These are phyloP conservation scores for Ips nitidus DNA, from an alignment of 1,140 invertebrate species.

Conservation along the genomic window DNA sequence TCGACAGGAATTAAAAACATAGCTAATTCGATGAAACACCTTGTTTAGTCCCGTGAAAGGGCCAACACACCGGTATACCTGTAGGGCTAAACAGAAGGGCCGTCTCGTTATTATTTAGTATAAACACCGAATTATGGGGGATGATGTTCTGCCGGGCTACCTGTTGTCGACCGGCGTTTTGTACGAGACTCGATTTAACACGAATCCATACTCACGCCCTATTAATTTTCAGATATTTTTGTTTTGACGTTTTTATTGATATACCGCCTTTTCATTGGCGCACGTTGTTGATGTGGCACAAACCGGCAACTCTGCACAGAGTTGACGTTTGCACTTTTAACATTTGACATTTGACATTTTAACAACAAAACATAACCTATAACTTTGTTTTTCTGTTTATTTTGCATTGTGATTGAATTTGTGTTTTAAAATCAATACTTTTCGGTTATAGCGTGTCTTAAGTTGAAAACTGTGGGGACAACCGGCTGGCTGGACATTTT, in stretches of 20 bases:
- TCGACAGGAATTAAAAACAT: neutral
- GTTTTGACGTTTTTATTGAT: neutral
- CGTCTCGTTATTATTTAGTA: constrained; percentile 23
- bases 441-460: too few relatives aligned
- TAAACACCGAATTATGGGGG: constrained; percentile 33
- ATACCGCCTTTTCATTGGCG: neutral
- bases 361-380: too few relatives aligned
- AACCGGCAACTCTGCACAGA: too few relatives aligned
- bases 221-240: constrained; percentile 31
- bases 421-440: too few relatives aligned
- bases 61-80: constrained; percentile 42
- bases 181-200: constrained; percentile 25
- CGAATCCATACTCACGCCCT: constrained; percentile 29
- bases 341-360: too few relatives aligned
- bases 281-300: too few relatives aligned
- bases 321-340: too few relatives aligned
- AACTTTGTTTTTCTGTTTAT: too few relatives aligned
- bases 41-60: constrained; percentile 43
- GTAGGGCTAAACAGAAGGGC: constrained; percentile 34
- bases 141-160: constrained; percentile 29
- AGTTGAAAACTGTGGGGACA: too few relatives aligned
- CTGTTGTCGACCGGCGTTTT: constrained; percentile 25
- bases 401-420: too few relatives aligned
- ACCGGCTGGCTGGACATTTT: too few relatives aligned
- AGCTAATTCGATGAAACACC: neutral